Evolutionary conservation across 2,888 invertebrate genomes (phyloP).

Genomic region (Lycia hirtaria): DNA sequence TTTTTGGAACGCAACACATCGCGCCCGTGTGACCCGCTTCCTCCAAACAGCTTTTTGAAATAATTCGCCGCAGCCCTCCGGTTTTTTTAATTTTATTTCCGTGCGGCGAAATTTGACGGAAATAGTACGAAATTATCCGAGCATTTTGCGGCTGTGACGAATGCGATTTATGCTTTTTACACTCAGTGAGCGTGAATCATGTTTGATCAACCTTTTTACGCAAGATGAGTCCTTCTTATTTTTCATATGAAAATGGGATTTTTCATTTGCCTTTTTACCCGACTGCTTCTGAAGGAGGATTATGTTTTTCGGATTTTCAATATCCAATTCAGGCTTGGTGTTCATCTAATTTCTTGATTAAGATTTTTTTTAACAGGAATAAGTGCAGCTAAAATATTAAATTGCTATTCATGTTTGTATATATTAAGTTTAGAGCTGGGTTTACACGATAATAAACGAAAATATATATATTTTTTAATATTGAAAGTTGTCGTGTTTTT

Average conservation of each 20-base stretch:
- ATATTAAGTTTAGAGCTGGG: no score
- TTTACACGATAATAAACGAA: no score
- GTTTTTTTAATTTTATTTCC: constrained; percentile 61
- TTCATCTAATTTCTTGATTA: no score
- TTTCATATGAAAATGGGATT: neutral
- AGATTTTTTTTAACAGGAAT: no score
- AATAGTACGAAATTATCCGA: constrained; percentile 47
- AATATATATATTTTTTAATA: no score
- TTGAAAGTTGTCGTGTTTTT: no score
- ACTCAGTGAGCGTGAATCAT: constrained; percentile 16
- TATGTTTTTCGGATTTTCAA: no score
- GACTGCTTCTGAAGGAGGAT: no score
- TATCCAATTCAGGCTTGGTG: no score
- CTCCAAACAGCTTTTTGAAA: constrained; percentile 56
- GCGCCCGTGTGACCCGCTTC: constrained; percentile 21
- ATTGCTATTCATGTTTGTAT: no score
- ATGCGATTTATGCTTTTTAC: constrained; percentile 34
- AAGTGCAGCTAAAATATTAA: no score
- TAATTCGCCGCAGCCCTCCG: constrained; percentile 51
- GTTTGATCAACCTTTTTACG: constrained; percentile 3
- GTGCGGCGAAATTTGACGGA: constrained; percentile 45
- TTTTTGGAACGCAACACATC: neutral
- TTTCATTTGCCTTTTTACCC: no score
- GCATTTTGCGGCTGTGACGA: constrained; percentile 39
- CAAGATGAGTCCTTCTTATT: neutral